A percentile compares a stretch with the other conserved stretches of the same genome.
These are phyloP conservation scores for Neostethus bicornis DNA, from an alignment of 2,797 vertebrate genomes.

Conservation along the genomic window DNA sequence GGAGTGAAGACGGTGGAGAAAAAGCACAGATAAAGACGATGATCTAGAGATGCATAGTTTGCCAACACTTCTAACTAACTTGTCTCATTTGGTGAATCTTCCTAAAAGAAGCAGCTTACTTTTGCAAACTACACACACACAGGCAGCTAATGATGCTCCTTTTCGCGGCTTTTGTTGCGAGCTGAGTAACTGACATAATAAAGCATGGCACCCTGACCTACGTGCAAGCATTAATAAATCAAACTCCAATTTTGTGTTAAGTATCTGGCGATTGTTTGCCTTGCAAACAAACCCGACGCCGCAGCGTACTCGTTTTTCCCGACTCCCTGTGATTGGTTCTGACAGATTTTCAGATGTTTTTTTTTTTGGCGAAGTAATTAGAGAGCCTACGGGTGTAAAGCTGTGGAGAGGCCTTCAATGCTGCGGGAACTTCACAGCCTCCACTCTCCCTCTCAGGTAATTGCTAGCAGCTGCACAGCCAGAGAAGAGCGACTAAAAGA, in stretches of 20 bases:
- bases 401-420: slow-evolving; percentile 62
- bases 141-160: slow-evolving; percentile 29
- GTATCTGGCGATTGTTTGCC: slow-evolving; percentile 64
- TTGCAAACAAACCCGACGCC: slow-evolving; percentile 66
- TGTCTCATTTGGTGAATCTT: slow-evolving; percentile 2
- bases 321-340: slow-evolving; percentile 65
- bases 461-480: slow-evolving; percentile 67
- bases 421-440: slow-evolving; percentile 43
- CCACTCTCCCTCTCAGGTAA: slow-evolving; percentile 65
- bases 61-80: slow-evolving; percentile 20
- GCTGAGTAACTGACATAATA: slow-evolving; percentile 30
- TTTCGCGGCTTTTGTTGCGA: slow-evolving; percentile 24
- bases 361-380: slow-evolving; percentile 74
- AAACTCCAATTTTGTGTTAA: slow-evolving; percentile 51
- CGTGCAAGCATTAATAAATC: slow-evolving; percentile 59
- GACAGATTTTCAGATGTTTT: slow-evolving; percentile 77
- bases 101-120: not conserved
- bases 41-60: slow-evolving; percentile 26
- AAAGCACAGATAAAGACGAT: slow-evolving; percentile 34
- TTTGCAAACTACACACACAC: slow-evolving; percentile 1
- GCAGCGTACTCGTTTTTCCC: slow-evolving; percentile 46
- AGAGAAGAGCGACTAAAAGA: slow-evolving; percentile 43
- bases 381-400: slow-evolving; percentile 70
- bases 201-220: slow-evolving; percentile 38
- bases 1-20: slow-evolving; percentile 2